Base-by-base conservation (phyloP, 2,113 vertebrate genomes). In the Apistogramma diplotaenia region DNA sequence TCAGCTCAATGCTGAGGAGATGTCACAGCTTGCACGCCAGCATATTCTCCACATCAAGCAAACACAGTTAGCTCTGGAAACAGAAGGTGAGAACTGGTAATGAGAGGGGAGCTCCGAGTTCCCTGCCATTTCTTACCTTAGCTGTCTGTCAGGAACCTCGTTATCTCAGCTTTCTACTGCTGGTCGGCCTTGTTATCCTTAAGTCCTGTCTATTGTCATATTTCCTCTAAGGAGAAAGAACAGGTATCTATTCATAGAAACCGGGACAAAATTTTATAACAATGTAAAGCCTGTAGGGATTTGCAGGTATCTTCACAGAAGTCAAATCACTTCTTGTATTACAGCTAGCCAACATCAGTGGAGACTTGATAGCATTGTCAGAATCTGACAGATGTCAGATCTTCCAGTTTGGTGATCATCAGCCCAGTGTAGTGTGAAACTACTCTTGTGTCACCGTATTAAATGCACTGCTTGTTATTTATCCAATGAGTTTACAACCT, bases 121-220 rank as follows among this genome's bases (percentile, higher is more conserved):
- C n/a, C 27, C 62, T 19, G 76, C 74, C 10, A 49, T 43, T 62
- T 70, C 81, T 65, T 81, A 88, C 81, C 85, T 78, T 71, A 8
- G 81, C 87, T 90, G 90, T 90, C 93, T 82, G 87, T 91, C 93
- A 89, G 87, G 65, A 71, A 61, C 81, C 93, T 94, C 87, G 67
- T 94, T 93, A 94, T 92, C 88, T 77, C 78, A 19, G 81, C 77
- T 81, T 86, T 83, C 81, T 65, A 78, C 89, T 19, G 78, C 81
- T 70, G 88, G 74, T 79, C 72, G 54, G 61, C 85, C 88, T 92
- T 92, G 89, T 92, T 93, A 92, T 85, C 88, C 84, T 74, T 78
- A 92, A 88, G 72, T 85, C 84, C 85, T 82, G 86, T 78, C 88
- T 82, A 43, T 89, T 86, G 89, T 89, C 88, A 92, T 82, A 91